Conservation (phyloP, 2,888 invertebrate genomes). For the Tiphia femorata region DNA sequence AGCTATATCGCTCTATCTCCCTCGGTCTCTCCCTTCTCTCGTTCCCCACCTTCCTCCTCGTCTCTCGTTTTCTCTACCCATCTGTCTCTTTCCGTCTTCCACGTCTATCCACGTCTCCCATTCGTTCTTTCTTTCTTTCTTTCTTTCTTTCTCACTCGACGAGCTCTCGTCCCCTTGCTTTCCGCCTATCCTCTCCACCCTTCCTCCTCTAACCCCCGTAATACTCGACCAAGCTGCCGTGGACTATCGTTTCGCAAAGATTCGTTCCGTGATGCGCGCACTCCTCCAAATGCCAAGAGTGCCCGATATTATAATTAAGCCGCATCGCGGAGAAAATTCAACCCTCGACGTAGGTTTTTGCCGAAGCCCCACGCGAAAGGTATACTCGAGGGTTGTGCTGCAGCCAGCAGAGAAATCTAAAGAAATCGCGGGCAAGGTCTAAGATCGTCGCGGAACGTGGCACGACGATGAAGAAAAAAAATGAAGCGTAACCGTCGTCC, state of each 20-base stretch:
- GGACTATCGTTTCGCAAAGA: neutral
- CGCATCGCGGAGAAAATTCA: neutral
- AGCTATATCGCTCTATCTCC: slow-evolving; percentile 23
- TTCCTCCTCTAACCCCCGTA: neutral
- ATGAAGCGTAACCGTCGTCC: slow-evolving; percentile 26
- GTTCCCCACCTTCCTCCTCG: neutral
- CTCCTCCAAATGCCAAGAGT: neutral
- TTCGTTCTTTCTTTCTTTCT: neutral
- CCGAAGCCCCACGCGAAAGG: neutral
- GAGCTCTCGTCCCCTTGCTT: neutral
- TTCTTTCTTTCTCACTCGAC: neutral
- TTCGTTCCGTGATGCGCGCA: neutral
- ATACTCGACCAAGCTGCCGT: neutral
- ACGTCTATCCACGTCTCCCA: neutral
- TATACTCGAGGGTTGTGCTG: neutral
- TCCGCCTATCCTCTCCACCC: neutral
- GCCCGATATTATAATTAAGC: neutral
- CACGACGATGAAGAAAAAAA: slow-evolving; percentile 19
- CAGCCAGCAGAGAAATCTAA: neutral
- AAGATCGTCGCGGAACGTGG: slow-evolving; percentile 1
- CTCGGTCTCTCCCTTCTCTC: slow-evolving; percentile 14
- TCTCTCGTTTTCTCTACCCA: neutral
- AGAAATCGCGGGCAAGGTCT: neutral
- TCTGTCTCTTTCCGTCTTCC: neutral
- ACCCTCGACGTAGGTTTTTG: neutral